Evolutionary conservation across 2,113 vertebrate genomes (phyloP).

Genomic region (Melanerpes formicivorus): DNA sequence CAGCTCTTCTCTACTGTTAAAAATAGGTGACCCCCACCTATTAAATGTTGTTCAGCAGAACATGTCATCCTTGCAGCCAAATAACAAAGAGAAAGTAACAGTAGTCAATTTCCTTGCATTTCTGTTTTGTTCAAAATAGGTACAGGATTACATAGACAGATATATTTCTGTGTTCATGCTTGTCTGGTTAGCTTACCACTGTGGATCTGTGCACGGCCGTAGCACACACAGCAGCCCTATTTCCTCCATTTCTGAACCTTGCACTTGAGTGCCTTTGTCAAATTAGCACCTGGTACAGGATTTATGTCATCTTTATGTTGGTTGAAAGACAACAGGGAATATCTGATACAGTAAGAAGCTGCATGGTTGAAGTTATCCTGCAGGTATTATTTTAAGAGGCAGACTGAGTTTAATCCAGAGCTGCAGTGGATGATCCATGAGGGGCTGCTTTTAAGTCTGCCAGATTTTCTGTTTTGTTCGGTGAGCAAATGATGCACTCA

Average conservation of each 20-base stretch:
- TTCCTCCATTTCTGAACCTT: not conserved
- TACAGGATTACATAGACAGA: not conserved
- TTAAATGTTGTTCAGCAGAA: not conserved
- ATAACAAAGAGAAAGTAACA: not conserved
- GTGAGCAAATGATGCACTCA: not conserved
- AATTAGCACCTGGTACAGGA: not conserved
- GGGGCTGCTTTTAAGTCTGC: not conserved
- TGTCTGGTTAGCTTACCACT: not conserved
- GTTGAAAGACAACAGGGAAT: not conserved
- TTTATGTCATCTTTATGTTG: not conserved
- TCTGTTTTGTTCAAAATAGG: not conserved
- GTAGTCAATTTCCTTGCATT: not conserved
- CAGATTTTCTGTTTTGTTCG: not conserved
- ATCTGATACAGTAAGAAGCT: not conserved
- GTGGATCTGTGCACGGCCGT: not conserved
- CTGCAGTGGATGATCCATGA: not conserved
- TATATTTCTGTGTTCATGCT: not conserved
- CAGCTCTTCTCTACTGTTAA: not conserved
- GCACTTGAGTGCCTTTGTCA: not conserved
- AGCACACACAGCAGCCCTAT: not conserved
- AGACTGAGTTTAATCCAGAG: not conserved
- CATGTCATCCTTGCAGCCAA: not conserved
- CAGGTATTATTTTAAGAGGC: not conserved
- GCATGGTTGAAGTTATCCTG: not conserved
- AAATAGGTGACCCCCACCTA: not conserved